These are phyloP conservation scores for Neotoxoptera formosana DNA, from an alignment of 1,140 invertebrate species.

Conservation along the genomic window DNA sequence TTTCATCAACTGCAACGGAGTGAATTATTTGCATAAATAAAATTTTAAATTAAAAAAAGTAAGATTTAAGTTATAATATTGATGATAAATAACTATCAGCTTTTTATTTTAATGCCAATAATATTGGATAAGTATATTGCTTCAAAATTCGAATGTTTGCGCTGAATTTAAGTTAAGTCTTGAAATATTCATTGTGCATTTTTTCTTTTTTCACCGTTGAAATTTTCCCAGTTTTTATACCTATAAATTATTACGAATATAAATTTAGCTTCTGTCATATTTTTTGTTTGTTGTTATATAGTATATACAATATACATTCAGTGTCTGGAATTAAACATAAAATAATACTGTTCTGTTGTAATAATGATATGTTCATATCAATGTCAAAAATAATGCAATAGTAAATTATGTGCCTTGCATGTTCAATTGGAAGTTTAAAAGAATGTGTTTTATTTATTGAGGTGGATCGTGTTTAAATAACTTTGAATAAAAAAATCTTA, in stretches of 20 bases:
- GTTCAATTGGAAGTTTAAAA: neutral
- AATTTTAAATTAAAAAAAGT: no score
- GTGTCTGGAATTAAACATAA: neutral
- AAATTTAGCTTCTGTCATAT: neutral
- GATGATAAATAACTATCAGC: no score
- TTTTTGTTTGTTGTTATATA: neutral
- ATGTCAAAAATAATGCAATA: neutral
- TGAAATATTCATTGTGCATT: neutral
- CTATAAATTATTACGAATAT: neutral
- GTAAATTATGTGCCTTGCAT: neutral
- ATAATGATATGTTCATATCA: neutral
- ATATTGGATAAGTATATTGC: no score
- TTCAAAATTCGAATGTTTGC: neutral
- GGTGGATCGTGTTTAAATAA: neutral
- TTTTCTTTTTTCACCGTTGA: neutral
- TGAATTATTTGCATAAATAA: no score
- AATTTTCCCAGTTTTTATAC: neutral
- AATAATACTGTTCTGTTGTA: neutral
- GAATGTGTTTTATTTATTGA: neutral
- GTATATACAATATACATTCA: neutral
- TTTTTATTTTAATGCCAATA: no score
- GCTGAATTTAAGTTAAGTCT: neutral
- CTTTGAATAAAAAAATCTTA: neutral
- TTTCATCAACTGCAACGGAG: no score
- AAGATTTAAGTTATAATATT: no score